phyloP scores from a whole-genome alignment of 2,797 vertebrate genomes.

The Peromyscus aztecus region DNA sequence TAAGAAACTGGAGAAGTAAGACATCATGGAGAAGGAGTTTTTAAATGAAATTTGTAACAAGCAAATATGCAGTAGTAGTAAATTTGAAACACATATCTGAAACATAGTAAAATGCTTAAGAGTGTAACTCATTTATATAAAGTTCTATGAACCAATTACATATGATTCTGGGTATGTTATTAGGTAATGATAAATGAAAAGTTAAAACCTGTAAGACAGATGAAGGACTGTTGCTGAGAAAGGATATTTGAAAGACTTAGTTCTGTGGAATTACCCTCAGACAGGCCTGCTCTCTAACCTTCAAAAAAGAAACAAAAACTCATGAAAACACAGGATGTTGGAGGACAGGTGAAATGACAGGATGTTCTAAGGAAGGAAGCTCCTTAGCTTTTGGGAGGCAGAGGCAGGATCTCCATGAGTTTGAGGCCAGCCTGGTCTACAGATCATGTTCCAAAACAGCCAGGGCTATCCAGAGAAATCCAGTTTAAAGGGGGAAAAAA shows the following conservation, averaged over 20 bases:
- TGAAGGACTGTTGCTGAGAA: background rate
- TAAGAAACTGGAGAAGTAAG: background rate
- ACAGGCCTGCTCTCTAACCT: background rate
- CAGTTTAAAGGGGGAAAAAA: too few relatives aligned
- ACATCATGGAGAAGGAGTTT: background rate
- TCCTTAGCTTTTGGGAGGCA: background rate
- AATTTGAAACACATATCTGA: background rate
- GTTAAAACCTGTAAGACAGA: background rate
- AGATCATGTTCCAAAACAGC: background rate
- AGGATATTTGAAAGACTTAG: background rate
- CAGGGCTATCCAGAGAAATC: background rate
- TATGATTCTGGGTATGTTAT: background rate
- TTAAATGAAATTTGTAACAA: background rate
- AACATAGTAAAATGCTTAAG: background rate
- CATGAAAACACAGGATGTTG: background rate
- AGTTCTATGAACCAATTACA: background rate
- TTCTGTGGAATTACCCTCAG: background rate
- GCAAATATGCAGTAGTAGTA: background rate
- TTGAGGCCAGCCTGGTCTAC: background rate
- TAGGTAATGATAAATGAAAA: background rate
- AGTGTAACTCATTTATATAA: background rate
- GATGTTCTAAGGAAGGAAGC: background rate
- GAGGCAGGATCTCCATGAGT: background rate
- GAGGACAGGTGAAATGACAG: background rate
- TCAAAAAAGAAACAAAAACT: background rate